Evolutionary conservation across 23 tunicate genomes (phyloP).

Genomic region (Botrylloides violaceus): DNA sequence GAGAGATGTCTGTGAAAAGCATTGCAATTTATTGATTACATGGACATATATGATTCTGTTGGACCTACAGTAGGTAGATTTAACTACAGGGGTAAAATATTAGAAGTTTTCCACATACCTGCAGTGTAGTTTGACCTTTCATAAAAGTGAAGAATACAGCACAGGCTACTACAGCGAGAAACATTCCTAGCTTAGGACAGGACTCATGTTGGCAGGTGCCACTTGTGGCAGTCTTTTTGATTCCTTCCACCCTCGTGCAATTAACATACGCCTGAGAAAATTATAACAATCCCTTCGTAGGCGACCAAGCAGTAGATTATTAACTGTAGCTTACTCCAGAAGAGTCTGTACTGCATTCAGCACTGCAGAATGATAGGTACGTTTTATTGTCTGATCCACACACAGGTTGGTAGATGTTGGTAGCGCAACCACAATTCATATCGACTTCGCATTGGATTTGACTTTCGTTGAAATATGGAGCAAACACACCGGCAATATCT

Average conservation of each 20-base stretch:
- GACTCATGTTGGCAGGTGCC: not conserved
- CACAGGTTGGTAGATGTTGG: slow-evolving; percentile 1
- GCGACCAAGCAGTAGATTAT: not conserved
- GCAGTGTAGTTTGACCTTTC: slow-evolving; percentile 10
- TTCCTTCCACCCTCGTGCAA: not conserved
- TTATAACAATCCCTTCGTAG: not conserved
- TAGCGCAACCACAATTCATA: slow-evolving; percentile 9
- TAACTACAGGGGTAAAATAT: too few relatives aligned
- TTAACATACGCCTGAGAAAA: not conserved
- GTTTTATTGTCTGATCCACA: slow-evolving; percentile 22
- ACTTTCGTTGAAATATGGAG: not conserved
- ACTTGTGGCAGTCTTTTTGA: not conserved
- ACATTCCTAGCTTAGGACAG: slow-evolving; percentile 1
- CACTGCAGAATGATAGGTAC: slow-evolving; percentile 15
- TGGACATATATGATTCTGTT: not conserved
- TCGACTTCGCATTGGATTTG: not conserved
- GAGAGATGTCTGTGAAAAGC: not conserved
- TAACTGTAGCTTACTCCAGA: not conserved
- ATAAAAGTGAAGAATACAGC: slow-evolving; percentile 13
- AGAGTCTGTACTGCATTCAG: not conserved
- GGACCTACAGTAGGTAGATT: too few relatives aligned
- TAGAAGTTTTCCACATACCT: too few relatives aligned
- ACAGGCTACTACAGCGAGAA: not conserved
- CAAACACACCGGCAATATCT: slow-evolving; percentile 22
- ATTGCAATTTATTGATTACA: not conserved